Evolutionary conservation across 2,797 vertebrate species (phyloP).

Genomic region (Nasua narica): DNA sequence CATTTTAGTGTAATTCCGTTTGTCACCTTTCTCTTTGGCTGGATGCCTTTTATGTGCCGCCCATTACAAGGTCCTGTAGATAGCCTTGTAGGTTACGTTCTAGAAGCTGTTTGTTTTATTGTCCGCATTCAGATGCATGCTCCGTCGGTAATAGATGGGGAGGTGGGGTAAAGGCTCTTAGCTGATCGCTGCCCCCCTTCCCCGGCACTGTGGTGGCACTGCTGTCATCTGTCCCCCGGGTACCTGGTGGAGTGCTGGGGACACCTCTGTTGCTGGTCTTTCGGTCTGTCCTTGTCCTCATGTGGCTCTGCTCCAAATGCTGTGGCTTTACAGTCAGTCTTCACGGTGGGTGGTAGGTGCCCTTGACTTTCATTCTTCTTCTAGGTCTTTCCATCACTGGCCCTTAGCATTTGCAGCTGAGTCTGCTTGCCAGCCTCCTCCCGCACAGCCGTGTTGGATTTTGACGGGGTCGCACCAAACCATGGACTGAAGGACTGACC

Average conservation of each 20-base stretch:
- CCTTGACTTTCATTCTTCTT: rapidly evolving
- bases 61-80: neutral
- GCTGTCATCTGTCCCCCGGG: rapidly evolving
- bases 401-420: neutral
- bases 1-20: neutral
- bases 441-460: neutral
- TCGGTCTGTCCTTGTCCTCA: rapidly evolving
- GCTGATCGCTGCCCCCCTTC: neutral
- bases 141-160: neutral
- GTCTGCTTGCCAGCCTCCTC: neutral
- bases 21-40: neutral
- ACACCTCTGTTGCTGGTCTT: neutral
- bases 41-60: neutral
- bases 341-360: neutral
- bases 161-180: neutral
- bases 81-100: neutral
- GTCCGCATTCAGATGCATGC: too few relatives aligned
- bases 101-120: neutral
- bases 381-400: neutral
- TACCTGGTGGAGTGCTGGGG: neutral
- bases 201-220: rapidly evolving
- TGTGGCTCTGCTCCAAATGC: neutral
- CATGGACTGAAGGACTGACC: neutral
- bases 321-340: neutral
- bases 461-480: neutral